A percentile compares a stretch with the other conserved stretches of the same genome.
Conservation (phyloP, 2,888 invertebrate species). For the Lasioglossum lativentre region DNA sequence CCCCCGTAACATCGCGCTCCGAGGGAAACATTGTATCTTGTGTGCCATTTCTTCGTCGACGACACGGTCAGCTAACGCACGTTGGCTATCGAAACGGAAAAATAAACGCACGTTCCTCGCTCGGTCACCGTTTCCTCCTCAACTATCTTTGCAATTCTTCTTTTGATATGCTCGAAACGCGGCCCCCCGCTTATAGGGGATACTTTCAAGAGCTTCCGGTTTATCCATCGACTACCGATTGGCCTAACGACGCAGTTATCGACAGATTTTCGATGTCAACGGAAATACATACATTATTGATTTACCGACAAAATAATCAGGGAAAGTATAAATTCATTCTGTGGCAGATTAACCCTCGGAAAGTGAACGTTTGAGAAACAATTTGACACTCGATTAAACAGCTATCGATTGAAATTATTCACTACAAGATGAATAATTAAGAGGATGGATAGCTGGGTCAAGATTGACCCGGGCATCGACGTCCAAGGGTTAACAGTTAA, state of each 20-base stretch:
- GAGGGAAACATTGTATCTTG: background rate
- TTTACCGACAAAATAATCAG: background rate
- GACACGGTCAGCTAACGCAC: slow-evolving; percentile 51
- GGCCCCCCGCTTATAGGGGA: slow-evolving; percentile 35
- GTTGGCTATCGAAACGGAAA: slow-evolving; percentile 29
- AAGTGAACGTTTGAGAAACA: background rate
- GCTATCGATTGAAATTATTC: background rate
- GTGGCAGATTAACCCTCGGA: background rate
- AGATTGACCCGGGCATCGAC: background rate
- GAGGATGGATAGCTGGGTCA: background rate
- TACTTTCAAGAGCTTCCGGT: slow-evolving; percentile 65
- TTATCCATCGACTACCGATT: background rate
- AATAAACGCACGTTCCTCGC: slow-evolving; percentile 48
- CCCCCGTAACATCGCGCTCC: background rate
- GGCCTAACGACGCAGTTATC: background rate
- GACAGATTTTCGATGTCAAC: background rate
- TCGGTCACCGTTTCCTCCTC: background rate
- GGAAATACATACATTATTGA: background rate
- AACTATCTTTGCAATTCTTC: background rate
- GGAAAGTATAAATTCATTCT: background rate
- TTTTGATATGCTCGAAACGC: slow-evolving; percentile 60
- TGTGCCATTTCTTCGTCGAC: slow-evolving; percentile 42
- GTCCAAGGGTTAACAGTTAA: background rate
- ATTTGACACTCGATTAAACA: background rate
- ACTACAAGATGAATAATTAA: background rate